Base-by-base conservation (phyloP, 2,113 vertebrate genomes). In the Clarias gariepinus region DNA sequence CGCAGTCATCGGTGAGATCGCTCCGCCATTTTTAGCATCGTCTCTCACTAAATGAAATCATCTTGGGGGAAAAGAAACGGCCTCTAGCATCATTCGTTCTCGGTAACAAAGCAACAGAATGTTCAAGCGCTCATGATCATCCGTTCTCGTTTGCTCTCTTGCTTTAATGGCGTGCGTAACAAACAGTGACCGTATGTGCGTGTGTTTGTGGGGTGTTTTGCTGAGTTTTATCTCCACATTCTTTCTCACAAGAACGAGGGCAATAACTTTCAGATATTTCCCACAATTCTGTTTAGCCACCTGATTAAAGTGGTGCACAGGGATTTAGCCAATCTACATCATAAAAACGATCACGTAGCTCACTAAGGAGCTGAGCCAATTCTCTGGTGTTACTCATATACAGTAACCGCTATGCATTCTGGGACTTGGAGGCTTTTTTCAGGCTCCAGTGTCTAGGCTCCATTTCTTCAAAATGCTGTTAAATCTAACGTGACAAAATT, bases 91-190 rank as follows among this genome's bases (percentile, higher is more conserved):
- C 47, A 69, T 83, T 30, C 47, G 12, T 68, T 69, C 25, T 66
- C 47, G 1, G 36, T 28, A 53, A 69, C 47, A 47, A 83, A 68
- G 63, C 81, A 68, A 53, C 82, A 71, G 82, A 68, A 83, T 57
- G 82, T 83, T 83, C 12, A 25, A 23, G 82, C 18, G 15, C n/a
- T 53, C 64, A 12, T 33, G 64, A 69, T 69, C 82, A 69, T 83
- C 47, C 25, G 36, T 83, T 63, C 78, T 81, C 33, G 57, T 61
- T 61, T 41, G 28, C 55, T 19, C 53, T 58, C 77, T 28, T 9
- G 15, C 25, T 23, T 69, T 69, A 55, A 69, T 23, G 63, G 19
- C 82, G 2, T 12, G 18, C 82, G 15, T 30, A 57, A 57, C 82
- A 69, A 69, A 83, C 47, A 10, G 47, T 47, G 4, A 33, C 16